Base-by-base conservation (phyloP, 2,888 invertebrate species). In the Drosophila heteroneura region DNA sequence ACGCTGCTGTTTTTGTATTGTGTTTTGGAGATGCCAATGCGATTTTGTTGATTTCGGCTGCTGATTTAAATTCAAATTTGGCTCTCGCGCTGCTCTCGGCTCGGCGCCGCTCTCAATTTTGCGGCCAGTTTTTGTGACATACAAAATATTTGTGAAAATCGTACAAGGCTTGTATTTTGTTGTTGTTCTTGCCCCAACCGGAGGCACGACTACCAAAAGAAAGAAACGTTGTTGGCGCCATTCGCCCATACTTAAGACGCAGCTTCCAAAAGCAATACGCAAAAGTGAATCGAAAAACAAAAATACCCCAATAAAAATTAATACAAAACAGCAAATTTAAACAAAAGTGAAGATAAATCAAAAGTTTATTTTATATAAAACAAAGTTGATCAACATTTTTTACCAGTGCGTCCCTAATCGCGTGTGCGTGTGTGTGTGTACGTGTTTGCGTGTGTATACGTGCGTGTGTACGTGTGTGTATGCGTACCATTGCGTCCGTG, bases 11-110 rank as follows among this genome's bases (percentile, higher is more conserved):
- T 47, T 26, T 26, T 47, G 30, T 22, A 9, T 33, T 22, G 44
- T 41, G 47, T 14, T 47, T 37, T 66, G 47, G 41, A 63, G 70
- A 65, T 56, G 79, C 62, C 78, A 69, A 76, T 68, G 73, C 68
- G 73, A 47, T 57, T 72, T 64, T 70, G 87, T 80, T 81, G 54
- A 60, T 72, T 78, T 79, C 65, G 85, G 64, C 44, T 44, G 44
- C 70, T 75, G 75, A 69, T 72, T 75, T 74, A 65, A 83, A 67
- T 70, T 75, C 73, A 67, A 83, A 63, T 71, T 73, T 51, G 61
- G 54, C 75, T 69, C 77, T 82, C 88, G 80, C 66, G 79, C 53
- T n/a, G 49, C 64, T 47, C 53, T 77, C 73, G 78, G 78, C 69
- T 67, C 47, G 51, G 49, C 39, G 39, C 57, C 61, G 62, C 70